Conservation (phyloP, 2,113 vertebrate species). For the Istiophorus platypterus region DNA sequence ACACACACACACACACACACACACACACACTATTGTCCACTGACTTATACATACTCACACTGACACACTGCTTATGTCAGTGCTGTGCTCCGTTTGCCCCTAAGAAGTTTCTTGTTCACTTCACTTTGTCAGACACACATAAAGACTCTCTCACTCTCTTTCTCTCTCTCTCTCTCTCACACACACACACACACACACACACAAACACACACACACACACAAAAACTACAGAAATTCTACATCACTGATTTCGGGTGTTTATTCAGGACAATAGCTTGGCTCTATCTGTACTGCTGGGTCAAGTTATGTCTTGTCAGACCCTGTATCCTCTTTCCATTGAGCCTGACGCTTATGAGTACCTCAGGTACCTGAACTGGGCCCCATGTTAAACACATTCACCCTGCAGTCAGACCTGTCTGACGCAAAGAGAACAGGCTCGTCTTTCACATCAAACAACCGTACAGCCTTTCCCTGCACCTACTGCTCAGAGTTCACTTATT, state of each 20-base stretch:
- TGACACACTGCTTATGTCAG: conserved; percentile 6
- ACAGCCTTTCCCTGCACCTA: conserved; percentile 1
- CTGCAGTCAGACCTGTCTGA: conserved; percentile 70
- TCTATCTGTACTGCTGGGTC: conserved; percentile 65
- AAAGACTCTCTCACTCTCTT: not conserved
- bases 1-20: conserved; percentile 4
- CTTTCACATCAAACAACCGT: conserved; percentile 64
- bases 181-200: conserved; percentile 12
- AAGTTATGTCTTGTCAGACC: conserved; percentile 80
- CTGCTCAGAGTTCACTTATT: conserved; percentile 33
- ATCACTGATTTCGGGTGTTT: conserved; percentile 60
- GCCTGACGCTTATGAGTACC: conserved; percentile 50
- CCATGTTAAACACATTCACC: conserved; percentile 76
- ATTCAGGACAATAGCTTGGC: conserved; percentile 67
- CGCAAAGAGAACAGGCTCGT: conserved; percentile 52
- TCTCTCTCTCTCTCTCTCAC: not conserved
- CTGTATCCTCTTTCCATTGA: conserved; percentile 76
- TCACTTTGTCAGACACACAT: conserved; percentile 31
- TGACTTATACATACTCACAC: not conserved
- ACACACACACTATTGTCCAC: not conserved
- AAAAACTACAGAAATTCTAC: conserved; percentile 51
- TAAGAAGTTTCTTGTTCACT: conserved; percentile 21
- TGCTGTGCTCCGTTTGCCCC: conserved; percentile 6
- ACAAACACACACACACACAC: conserved; percentile 14
- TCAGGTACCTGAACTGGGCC: conserved; percentile 50